A percentile compares a stretch with the other conserved stretches of the same genome.
Evolutionary conservation across 1,140 invertebrate species (phyloP).

Genomic region (Drosophila sulfurigaster): DNA sequence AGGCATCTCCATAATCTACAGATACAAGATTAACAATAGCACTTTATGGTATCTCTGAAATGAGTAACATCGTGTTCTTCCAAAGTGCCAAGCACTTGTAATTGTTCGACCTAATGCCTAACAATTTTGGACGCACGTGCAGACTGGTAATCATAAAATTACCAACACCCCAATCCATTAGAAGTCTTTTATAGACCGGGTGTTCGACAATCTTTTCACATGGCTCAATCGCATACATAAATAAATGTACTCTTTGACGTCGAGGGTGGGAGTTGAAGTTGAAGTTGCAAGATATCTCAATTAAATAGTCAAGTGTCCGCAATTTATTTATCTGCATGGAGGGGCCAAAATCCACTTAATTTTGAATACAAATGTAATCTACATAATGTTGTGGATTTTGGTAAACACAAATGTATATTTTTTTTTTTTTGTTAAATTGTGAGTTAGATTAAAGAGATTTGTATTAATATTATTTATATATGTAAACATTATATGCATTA

Average conservation of each 20-base stretch:
- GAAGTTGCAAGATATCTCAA: conserved; percentile 33
- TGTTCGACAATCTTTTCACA: conserved; percentile 39
- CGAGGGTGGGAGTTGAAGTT: not conserved
- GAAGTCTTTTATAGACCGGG: conserved; percentile 28
- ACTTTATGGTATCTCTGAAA: not conserved
- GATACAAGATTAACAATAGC: not conserved
- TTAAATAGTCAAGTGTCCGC: conserved; percentile 44
- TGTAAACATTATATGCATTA: too few species aligned
- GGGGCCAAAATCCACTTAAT: not conserved
- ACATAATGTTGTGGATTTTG: not conserved
- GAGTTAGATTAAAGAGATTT: too few species aligned
- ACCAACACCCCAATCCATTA: conserved; percentile 34
- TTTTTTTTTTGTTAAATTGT: too few species aligned
- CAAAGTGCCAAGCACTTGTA: conserved; percentile 6
- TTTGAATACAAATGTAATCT: not conserved
- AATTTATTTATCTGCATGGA: conserved; percentile 10
- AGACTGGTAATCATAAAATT: conserved; percentile 6
- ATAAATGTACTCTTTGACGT: conserved; percentile 25
- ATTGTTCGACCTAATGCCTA: not conserved
- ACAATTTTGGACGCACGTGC: conserved; percentile 14
- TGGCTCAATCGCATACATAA: conserved; percentile 39
- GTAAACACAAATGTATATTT: not conserved
- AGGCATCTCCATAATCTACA: not conserved
- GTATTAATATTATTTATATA: too few species aligned
- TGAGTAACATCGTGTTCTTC: not conserved